Base-by-base conservation (phyloP, 2,113 vertebrate genomes). In the Pachycephala philippinensis region DNA sequence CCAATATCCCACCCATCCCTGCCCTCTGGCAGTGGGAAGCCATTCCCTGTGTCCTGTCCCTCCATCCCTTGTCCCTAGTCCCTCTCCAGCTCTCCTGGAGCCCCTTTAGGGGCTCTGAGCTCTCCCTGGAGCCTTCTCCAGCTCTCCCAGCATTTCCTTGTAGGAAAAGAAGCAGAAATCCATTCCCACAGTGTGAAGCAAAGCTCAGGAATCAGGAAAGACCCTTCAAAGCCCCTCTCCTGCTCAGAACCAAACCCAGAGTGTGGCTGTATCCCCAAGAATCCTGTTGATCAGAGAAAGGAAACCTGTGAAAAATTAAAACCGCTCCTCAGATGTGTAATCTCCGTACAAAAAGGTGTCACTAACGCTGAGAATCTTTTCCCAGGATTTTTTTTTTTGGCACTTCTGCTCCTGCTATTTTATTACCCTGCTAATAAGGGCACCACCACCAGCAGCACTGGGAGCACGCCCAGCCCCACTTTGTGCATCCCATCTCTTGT, bases 371-470 rank as follows among this genome's bases (percentile, higher is more conserved):
- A n/a, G 49, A 52, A 53, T 3, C 10, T 80, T 61, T 31, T 45
- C 61, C 30, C 6, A n/a, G 42, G n/a, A 31, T 1, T 0, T 21
- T 30, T 59, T 69, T 6, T 72, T 52, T 54, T 60, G 27, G 26
- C 21, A 17, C 59, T 23, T 45, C 27, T 54, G 31, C 28, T 33
- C 22, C 50, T 59, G 42, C 54, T 50, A 1, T 75, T 80, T 86
- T 15, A 50, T 88, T 35, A 14, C 71, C 8, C 56, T 65, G 37
- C 28, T 27, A 30, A n/a, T 33, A 35, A 44, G 52, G 44, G 54
- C 57, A 65, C 4, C 5, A 11, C 13, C 1, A 6, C 6, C 33
- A 10, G 4, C 52, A 18, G 14, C 20, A 2, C 11, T 9, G 4
- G 57, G 9, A 17, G 30, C 12, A 11, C 10, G 1, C 5, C 11